A percentile compares a stretch with the other conserved stretches of the same genome.
phyloP scores from a whole-genome alignment of 2,797 vertebrate genomes.

The Aplochiton taeniatus region DNA sequence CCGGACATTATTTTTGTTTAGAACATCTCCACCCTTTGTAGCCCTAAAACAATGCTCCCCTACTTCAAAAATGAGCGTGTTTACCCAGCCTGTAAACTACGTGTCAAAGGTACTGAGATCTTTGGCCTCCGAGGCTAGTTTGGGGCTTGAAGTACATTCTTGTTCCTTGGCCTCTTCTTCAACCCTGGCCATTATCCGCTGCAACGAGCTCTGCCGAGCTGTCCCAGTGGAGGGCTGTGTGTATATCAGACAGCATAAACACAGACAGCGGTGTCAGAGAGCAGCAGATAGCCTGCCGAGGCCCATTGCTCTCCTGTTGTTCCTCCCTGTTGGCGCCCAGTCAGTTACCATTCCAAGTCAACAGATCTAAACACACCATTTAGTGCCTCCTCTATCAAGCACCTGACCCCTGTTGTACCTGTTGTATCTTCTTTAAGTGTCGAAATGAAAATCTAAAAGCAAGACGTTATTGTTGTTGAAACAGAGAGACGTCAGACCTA shows the following conservation, averaged over 20 bases:
- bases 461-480: too few relatives aligned
- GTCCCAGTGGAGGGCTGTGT: constrained; percentile 39
- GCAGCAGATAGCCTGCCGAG: constrained; percentile 55
- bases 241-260: constrained; percentile 58
- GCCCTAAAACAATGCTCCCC: neutral
- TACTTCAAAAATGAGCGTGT: neutral
- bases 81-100: neutral
- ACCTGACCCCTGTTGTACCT: constrained; percentile 54
- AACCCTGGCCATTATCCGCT: constrained; percentile 31
- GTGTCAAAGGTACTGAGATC: too few relatives aligned
- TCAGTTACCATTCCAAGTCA: constrained; percentile 36
- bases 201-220: constrained; percentile 36
- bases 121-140: neutral
- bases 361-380: constrained; percentile 65
- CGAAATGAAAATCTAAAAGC: too few relatives aligned
- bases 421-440: constrained; percentile 48
- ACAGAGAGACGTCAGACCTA: too few relatives aligned
- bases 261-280: constrained; percentile 65
- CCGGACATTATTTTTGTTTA: too few relatives aligned
- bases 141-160: constrained; percentile 20
- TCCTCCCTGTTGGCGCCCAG: constrained; percentile 49
- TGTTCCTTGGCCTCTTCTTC: constrained; percentile 23
- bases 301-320: constrained; percentile 65
- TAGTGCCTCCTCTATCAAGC: constrained; percentile 54
- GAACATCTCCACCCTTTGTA: too few relatives aligned